Evolutionary conservation across 2,113 vertebrate species (phyloP).

Genomic region (Stigmatopora argus): DNA sequence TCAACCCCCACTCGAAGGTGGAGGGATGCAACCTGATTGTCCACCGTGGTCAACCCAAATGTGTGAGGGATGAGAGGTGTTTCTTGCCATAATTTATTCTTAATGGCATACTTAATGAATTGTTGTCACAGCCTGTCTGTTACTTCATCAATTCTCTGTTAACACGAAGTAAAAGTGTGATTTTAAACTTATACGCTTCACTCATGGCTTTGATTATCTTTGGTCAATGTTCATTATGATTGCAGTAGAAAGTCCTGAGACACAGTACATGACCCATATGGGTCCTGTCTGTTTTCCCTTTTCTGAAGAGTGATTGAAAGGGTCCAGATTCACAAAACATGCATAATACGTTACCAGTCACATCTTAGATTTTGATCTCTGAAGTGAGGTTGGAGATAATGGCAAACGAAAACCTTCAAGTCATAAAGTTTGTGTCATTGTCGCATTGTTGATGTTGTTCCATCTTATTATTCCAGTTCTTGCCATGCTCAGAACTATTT

Average conservation of each 20-base stretch:
- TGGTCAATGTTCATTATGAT: background rate
- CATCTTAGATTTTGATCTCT: background rate
- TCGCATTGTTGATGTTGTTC: background rate
- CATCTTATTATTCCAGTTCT: background rate
- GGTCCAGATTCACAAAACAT: slow-evolving; percentile 5
- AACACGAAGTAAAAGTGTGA: background rate
- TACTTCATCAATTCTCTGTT: background rate
- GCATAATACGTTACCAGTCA: background rate
- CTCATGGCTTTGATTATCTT: background rate
- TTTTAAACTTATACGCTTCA: background rate
- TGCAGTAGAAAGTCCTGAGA: slow-evolving; percentile 12
- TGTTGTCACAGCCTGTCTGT: background rate
- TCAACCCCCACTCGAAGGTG: too few species aligned
- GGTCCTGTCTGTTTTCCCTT: slow-evolving; percentile 23
- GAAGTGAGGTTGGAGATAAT: slow-evolving; percentile 4
- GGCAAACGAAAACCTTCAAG: background rate
- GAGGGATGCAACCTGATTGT: too few species aligned
- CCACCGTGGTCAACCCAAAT: too few species aligned
- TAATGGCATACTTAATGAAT: too few species aligned
- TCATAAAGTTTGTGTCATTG: slow-evolving; percentile 10
- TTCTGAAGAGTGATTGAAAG: slow-evolving; percentile 7
- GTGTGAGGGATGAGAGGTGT: background rate
- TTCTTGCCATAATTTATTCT: too few species aligned
- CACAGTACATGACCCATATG: slow-evolving; percentile 37
- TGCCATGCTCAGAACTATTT: background rate